Evolutionary conservation across 2,888 invertebrate genomes (phyloP).

Genomic region (Cabera pusaria): DNA sequence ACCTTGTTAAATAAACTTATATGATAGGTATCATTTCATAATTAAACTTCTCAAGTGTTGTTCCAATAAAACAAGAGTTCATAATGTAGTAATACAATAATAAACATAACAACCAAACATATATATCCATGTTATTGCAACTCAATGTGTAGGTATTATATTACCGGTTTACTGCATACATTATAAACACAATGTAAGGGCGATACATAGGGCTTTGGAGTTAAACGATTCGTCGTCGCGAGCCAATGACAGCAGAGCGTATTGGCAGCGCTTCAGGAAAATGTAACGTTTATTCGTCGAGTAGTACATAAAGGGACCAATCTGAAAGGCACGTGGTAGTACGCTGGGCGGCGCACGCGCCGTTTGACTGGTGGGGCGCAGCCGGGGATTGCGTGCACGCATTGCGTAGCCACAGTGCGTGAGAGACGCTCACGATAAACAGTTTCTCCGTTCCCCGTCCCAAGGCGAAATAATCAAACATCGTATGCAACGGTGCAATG

Average conservation of each 20-base stretch:
- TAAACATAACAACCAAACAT: too few species aligned
- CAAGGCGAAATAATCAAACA: too few species aligned
- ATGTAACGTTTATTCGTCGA: slow-evolving; percentile 55
- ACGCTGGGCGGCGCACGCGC: slow-evolving; percentile 59
- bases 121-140: too few species aligned
- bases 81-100: too few species aligned
- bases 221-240: slow-evolving; percentile 29
- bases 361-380: slow-evolving; percentile 43
- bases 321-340: slow-evolving; percentile 55
- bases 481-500: slow-evolving; percentile 28
- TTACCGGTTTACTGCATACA: too few species aligned
- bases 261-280: slow-evolving; percentile 63
- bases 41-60: too few species aligned
- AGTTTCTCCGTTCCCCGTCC: slow-evolving; percentile 26
- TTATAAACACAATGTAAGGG: slow-evolving; percentile 13
- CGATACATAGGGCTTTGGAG: too few species aligned
- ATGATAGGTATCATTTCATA: too few species aligned
- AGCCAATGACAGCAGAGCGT: slow-evolving; percentile 52
- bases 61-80: too few species aligned
- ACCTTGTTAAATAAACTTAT: too few species aligned
- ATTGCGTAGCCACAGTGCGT: slow-evolving; percentile 74
- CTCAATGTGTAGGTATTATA: too few species aligned
- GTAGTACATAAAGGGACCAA: slow-evolving; percentile 67
- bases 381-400: slow-evolving; percentile 69
- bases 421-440: slow-evolving; percentile 48